Evolutionary conservation across 2,797 vertebrate species (phyloP).

Genomic region (Bovichtus diacanthus): DNA sequence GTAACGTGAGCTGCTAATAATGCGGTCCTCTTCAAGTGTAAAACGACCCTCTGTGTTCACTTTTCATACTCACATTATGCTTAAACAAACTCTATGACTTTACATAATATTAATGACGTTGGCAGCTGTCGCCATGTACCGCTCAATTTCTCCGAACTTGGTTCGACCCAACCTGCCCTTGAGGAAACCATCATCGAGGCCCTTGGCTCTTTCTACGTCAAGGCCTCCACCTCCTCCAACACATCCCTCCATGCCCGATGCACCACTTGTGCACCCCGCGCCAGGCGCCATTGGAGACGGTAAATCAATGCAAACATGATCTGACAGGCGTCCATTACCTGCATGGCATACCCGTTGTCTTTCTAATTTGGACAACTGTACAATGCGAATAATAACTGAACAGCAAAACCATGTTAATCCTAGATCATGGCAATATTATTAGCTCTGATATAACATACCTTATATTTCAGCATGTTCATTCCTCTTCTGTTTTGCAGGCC

Average conservation of each 20-base stretch:
- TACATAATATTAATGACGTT: rapidly evolving
- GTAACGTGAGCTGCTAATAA: background rate
- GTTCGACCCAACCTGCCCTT: conserved; percentile 76
- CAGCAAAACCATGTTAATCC: background rate
- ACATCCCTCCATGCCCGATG: background rate
- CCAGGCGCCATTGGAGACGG: conserved; percentile 24
- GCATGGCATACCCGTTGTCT: background rate
- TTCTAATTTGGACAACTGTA: background rate
- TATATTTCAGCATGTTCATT: background rate
- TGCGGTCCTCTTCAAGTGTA: rapidly evolving
- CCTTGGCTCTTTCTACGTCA: background rate
- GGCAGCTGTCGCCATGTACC: conserved; percentile 46
- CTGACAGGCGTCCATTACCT: background rate
- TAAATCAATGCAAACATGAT: conserved; percentile 20
- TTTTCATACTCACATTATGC: background rate
- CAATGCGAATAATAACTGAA: background rate
- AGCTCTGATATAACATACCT: background rate
- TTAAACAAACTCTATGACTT: background rate
- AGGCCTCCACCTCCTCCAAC: background rate
- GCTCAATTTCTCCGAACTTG: conserved; percentile 14
- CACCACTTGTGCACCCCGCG: background rate
- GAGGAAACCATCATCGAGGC: conserved; percentile 74
- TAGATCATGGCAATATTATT: background rate
- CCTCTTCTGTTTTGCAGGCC: conserved; percentile 10
- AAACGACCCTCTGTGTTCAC: too few species aligned